These are phyloP conservation scores for Dufourea novaeangliae DNA, from an alignment of 1,140 invertebrate species.

Conservation along the genomic window DNA sequence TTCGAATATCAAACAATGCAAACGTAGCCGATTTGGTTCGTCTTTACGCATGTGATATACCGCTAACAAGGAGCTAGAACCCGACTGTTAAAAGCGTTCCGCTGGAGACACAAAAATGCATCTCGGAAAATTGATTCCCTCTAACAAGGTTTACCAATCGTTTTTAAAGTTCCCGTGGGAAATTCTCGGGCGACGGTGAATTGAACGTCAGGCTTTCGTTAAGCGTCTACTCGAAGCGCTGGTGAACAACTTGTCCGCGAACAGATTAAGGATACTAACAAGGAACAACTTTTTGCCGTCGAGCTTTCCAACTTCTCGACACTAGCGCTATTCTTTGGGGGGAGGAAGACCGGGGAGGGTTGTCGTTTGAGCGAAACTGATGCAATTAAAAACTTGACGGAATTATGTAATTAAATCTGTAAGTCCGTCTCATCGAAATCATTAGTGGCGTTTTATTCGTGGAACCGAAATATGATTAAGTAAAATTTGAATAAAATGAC, in stretches of 20 bases:
- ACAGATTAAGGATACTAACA: conserved; percentile 16
- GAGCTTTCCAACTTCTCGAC: conserved; percentile 1
- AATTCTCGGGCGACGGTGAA: neutral
- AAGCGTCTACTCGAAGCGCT: neutral
- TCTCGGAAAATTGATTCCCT: too few species aligned
- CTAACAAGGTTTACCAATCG: neutral
- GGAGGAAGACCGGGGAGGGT: too few species aligned
- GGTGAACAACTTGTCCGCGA: conserved; percentile 6
- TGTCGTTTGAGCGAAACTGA: neutral
- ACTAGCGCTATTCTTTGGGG: neutral
- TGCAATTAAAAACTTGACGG: conserved; percentile 15
- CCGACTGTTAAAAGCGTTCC: neutral
- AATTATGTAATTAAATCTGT: neutral
- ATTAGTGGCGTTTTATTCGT: too few species aligned
- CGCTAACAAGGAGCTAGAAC: too few species aligned
- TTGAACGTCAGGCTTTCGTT: neutral
- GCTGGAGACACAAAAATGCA: neutral
- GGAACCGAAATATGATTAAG: too few species aligned
- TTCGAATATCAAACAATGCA: neutral
- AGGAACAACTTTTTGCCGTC: conserved; percentile 6
- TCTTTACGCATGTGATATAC: neutral
- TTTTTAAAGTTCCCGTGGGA: conserved; percentile 2
- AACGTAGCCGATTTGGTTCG: conserved; percentile 1
- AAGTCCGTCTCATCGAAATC: neutral
- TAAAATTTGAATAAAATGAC: too few species aligned